These are phyloP conservation scores for Hyposmocoma kahamanoa DNA, from an alignment of 1,140 invertebrate genomes.

Conservation along the genomic window DNA sequence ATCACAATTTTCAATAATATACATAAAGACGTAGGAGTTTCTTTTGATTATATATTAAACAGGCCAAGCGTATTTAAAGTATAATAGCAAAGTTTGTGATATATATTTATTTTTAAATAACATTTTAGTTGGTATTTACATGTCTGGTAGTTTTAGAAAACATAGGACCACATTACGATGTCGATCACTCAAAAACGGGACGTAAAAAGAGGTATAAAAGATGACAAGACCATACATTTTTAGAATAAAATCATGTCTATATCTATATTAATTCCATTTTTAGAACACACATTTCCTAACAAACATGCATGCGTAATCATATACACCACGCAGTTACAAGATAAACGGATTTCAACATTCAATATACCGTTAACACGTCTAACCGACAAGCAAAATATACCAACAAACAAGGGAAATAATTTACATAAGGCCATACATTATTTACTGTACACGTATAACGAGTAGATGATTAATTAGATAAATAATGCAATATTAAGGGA, in stretches of 20 bases:
- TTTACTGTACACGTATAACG: slow-evolving; percentile 69
- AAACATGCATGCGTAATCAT: slow-evolving; percentile 34
- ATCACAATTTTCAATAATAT: slow-evolving; percentile 73
- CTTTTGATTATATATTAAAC: slow-evolving; percentile 59
- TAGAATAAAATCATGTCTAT: slow-evolving; percentile 23
- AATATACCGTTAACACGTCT: slow-evolving; percentile 14
- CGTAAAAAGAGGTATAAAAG: slow-evolving; percentile 39
- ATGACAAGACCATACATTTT: slow-evolving; percentile 39
- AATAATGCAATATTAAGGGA: slow-evolving; percentile 65
- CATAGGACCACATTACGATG: slow-evolving; percentile 44
- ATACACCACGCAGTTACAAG: slow-evolving; percentile 40
- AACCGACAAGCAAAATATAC: slow-evolving; percentile 52
- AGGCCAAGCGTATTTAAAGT: slow-evolving; percentile 63
- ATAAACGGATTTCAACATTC: slow-evolving; percentile 29
- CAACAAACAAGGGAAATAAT: slow-evolving; percentile 62
- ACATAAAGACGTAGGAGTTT: slow-evolving; percentile 64
- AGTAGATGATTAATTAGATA: slow-evolving; percentile 68
- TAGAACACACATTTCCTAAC: slow-evolving; percentile 58
- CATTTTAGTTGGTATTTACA: slow-evolving; percentile 42
- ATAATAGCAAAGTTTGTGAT: slow-evolving; percentile 52
- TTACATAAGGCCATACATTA: slow-evolving; percentile 71
- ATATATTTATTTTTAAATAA: slow-evolving; percentile 34
- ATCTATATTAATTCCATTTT: slow-evolving; percentile 45
- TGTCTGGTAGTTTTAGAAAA: slow-evolving; percentile 29
- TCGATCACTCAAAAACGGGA: slow-evolving; percentile 44